Conservation (phyloP, 2,113 vertebrate species). For the Tragelaphus buxtoni region DNA sequence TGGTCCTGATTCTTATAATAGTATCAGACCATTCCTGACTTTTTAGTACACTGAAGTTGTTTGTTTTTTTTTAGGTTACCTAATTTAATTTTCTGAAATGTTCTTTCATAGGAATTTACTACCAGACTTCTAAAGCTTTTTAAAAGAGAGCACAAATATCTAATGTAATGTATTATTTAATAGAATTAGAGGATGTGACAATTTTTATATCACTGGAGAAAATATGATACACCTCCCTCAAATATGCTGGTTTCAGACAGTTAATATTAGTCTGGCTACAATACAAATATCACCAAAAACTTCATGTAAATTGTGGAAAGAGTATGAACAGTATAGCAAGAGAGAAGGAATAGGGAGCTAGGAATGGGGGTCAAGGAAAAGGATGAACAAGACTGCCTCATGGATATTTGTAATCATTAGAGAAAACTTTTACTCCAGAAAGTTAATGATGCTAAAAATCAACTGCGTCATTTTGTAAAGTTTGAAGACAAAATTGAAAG, state of each 20-base stretch:
- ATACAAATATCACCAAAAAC: not conserved
- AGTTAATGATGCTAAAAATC: not conserved
- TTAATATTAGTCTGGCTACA: not conserved
- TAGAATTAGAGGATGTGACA: not conserved
- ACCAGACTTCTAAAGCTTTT: not conserved
- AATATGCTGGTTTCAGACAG: not conserved
- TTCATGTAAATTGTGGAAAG: constrained; percentile 15
- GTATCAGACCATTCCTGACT: not conserved
- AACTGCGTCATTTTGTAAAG: constrained; percentile 36
- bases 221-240: not conserved
- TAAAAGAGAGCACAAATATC: not conserved
- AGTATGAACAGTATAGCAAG: not conserved
- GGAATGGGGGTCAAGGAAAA: not conserved
- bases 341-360: not conserved
- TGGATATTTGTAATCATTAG: not conserved
- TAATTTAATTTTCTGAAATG: not conserved
- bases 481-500: constrained; percentile 68
- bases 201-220: not conserved
- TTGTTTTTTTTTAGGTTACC: not conserved
- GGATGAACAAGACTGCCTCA: not conserved
- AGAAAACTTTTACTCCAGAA: not conserved
- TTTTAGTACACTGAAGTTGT: not conserved
- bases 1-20: not conserved
- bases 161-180: not conserved
- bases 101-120: not conserved